phyloP scores from a whole-genome alignment of 2,888 invertebrate species.

The Ectemnius continuus region DNA sequence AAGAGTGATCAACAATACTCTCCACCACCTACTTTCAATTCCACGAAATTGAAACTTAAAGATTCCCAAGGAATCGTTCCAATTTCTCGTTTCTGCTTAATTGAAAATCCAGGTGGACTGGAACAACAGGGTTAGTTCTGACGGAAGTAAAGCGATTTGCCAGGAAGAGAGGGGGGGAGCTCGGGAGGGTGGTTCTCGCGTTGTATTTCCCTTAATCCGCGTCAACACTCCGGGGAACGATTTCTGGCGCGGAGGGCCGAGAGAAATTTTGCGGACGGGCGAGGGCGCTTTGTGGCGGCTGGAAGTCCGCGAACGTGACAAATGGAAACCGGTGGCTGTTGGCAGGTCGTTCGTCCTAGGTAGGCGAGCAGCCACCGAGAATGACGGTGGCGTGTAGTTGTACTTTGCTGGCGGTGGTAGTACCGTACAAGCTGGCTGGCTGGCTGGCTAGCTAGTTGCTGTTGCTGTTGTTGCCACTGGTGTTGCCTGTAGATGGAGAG shows the following conservation, averaged over 20 bases:
- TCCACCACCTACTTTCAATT: too few relatives aligned
- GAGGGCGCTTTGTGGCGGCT: constrained; percentile 56
- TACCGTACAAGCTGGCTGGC: constrained; percentile 9
- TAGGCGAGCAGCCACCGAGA: constrained; percentile 31
- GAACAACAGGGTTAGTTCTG: too few relatives aligned
- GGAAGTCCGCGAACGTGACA: constrained; percentile 59
- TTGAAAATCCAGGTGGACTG: too few relatives aligned
- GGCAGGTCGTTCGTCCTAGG: constrained; percentile 57
- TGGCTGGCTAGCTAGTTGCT: constrained; percentile 23
- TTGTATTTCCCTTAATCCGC: constrained; percentile 9
- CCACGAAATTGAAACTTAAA: too few relatives aligned
- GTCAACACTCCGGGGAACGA: constrained; percentile 14
- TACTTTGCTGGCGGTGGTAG: constrained; percentile 18
- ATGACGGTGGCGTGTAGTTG: constrained; percentile 47
- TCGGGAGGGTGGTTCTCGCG: neutral
- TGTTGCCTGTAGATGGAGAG: constrained; percentile 53
- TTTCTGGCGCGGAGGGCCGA: constrained; percentile 34
- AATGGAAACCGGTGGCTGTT: constrained; percentile 64
- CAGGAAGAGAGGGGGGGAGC: too few relatives aligned
- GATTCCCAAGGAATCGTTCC: too few relatives aligned
- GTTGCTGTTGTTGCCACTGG: constrained; percentile 42
- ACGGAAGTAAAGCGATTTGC: constrained; percentile 1
- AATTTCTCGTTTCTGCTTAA: too few relatives aligned
- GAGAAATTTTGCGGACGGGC: constrained; percentile 55
- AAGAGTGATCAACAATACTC: too few relatives aligned